Percentiles rank a stretch among this genome's conserved stretches.
Conservation (phyloP, 2,113 vertebrate genomes). For the Helogale parvula region DNA sequence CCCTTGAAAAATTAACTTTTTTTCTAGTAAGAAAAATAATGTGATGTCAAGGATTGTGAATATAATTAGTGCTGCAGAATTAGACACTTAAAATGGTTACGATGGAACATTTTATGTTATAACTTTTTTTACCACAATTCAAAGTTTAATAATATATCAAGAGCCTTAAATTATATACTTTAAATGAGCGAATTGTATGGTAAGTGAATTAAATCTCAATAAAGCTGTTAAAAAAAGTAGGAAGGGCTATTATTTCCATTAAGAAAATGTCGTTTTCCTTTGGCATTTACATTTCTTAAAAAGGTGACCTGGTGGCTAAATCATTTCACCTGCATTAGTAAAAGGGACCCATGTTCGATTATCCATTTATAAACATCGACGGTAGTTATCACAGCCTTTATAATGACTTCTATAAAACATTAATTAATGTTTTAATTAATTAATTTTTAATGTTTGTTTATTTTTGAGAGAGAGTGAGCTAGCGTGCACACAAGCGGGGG, state of each 20-base stretch:
- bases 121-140: background rate
- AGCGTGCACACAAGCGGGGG: no score
- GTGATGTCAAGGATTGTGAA: background rate
- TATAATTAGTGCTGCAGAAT: background rate
- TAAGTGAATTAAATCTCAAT: background rate
- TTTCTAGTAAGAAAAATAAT: background rate
- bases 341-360: slow-evolving; percentile 42
- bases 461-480: no score
- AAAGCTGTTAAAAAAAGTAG: background rate
- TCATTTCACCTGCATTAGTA: slow-evolving; percentile 1
- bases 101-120: background rate
- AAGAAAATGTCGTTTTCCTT: slow-evolving; percentile 62
- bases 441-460: no score
- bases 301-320: slow-evolving; percentile 47
- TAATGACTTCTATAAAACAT: slow-evolving; percentile 11
- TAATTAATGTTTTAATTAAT: background rate
- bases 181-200: background rate
- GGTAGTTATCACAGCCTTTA: slow-evolving; percentile 16
- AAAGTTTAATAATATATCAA: background rate
- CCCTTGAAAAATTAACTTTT: slow-evolving; percentile 40
- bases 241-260: slow-evolving; percentile 39
- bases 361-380: slow-evolving; percentile 55
- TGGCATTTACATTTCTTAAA: slow-evolving; percentile 57
- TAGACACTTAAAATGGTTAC: background rate
- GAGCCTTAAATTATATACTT: background rate